Evolutionary conservation across 2,888 invertebrate species (phyloP).

Genomic region (Psylliodes chrysocephalus): DNA sequence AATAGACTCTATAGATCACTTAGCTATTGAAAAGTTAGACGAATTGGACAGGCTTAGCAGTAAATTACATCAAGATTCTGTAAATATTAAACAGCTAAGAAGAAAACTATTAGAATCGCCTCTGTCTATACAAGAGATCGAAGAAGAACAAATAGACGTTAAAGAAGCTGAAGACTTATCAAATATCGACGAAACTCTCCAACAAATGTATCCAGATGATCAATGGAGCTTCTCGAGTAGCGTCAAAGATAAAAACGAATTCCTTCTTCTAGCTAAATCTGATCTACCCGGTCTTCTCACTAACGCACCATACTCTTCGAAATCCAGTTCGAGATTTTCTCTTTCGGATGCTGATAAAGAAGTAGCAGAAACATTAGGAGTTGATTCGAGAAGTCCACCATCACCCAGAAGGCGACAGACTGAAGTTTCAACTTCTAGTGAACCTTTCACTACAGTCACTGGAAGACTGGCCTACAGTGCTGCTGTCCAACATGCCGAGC

Average conservation of each 20-base stretch:
- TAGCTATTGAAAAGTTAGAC: conserved; percentile 80
- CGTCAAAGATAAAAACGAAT: conserved; percentile 72
- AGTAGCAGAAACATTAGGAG: conserved; percentile 70
- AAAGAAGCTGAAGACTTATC: conserved; percentile 70
- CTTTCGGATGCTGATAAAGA: conserved; percentile 75
- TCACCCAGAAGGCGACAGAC: conserved; percentile 70
- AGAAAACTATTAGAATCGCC: conserved; percentile 76
- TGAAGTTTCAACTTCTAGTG: conserved; percentile 68
- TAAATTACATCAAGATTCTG: conserved; percentile 81
- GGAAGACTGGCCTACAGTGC: conserved; percentile 75
- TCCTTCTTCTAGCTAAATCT: conserved; percentile 66
- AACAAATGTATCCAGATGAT: conserved; percentile 74
- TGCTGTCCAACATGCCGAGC: conserved; percentile 73
- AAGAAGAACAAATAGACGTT: conserved; percentile 66
- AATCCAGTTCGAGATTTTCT: conserved; percentile 72
- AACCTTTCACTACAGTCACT: conserved; percentile 73
- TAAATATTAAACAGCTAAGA: conserved; percentile 80
- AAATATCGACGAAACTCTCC: conserved; percentile 76
- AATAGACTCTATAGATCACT: conserved; percentile 81
- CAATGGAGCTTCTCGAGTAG: conserved; percentile 77
- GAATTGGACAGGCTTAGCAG: conserved; percentile 81
- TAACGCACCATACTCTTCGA: conserved; percentile 53
- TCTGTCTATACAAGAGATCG: conserved; percentile 57
- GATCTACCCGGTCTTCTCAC: conserved; percentile 65
- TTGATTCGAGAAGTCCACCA: conserved; percentile 64